phyloP scores from a whole-genome alignment of 1,140 invertebrate species.

The Laodelphax striatellus region DNA sequence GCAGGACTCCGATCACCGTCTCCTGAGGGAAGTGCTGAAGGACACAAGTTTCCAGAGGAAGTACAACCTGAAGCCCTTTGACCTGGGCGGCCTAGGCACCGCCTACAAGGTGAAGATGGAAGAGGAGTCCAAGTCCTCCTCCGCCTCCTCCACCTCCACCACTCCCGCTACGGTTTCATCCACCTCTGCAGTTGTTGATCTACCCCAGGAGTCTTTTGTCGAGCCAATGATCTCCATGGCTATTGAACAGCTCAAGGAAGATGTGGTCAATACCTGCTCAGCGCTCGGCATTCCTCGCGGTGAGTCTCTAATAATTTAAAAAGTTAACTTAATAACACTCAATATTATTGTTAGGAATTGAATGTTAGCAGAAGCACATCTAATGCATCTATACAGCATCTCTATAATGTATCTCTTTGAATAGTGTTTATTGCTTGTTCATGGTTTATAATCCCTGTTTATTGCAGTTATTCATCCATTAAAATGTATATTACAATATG shows the following conservation, averaged over 20 bases:
- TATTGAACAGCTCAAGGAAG: conserved; percentile 72
- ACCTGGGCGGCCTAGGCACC: conserved; percentile 40
- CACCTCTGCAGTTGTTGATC: conserved; percentile 35
- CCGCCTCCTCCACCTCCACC: neutral
- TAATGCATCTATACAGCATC: too few species aligned
- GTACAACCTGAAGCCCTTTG: conserved; percentile 63
- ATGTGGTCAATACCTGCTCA: conserved; percentile 71
- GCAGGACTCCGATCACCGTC: conserved; percentile 45
- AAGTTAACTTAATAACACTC: too few species aligned
- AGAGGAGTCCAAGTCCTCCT: conserved; percentile 23
- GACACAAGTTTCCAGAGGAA: conserved; percentile 74
- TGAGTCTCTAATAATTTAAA: conserved; percentile 34
- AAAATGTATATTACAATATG: too few species aligned
- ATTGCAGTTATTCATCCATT: too few species aligned
- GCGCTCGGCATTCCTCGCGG: conserved; percentile 75
- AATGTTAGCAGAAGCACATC: too few species aligned
- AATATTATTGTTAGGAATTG: too few species aligned
- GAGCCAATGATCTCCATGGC: conserved; percentile 74
- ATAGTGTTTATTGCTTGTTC: too few species aligned
- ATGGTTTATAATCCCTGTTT: too few species aligned
- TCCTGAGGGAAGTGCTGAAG: conserved; percentile 65
- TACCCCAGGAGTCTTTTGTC: conserved; percentile 53
- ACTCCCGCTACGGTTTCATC: neutral
- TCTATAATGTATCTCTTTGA: too few species aligned
- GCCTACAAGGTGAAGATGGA: conserved; percentile 47